Conservation (phyloP, 2,113 vertebrate species). For the Leuciscus idus region DNA sequence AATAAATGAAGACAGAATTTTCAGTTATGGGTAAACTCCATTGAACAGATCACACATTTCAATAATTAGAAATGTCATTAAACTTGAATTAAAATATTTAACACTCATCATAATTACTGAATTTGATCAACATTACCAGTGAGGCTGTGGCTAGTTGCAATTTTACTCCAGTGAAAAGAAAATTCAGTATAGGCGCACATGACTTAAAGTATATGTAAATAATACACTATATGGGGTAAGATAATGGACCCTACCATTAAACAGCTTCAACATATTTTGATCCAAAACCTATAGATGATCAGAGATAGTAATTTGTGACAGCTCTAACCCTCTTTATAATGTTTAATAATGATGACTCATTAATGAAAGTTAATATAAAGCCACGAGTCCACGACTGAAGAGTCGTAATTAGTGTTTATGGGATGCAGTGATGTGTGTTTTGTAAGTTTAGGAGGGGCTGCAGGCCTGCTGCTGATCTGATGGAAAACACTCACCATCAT, state of each 20-base stretch:
- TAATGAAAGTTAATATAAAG: not conserved
- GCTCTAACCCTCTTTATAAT: not conserved
- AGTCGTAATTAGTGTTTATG: not conserved
- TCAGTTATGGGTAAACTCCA: not conserved
- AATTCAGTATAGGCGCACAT: not conserved
- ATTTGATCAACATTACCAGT: not conserved
- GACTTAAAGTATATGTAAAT: not conserved
- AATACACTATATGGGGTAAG: not conserved
- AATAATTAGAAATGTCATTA: not conserved
- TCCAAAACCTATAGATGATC: not conserved
- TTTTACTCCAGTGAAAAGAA: not conserved
- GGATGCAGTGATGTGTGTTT: not conserved
- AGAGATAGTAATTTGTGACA: not conserved
- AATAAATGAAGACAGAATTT: too few relatives aligned
- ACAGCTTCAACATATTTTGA: not conserved
- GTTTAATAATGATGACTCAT: not conserved
- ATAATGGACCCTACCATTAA: not conserved
- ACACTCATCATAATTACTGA: not conserved
- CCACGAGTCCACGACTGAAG: too few relatives aligned
- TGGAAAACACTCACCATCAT: slow-evolving; percentile 19
- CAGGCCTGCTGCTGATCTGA: slow-evolving; percentile 25
- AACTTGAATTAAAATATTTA: not conserved
- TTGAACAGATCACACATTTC: not conserved
- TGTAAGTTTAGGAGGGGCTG: slow-evolving; percentile 38
- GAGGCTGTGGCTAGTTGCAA: not conserved